Evolutionary conservation across 64 coral and sea anemone genomes (phyloP).

Genomic region (Stichodactyla helianthus): DNA sequence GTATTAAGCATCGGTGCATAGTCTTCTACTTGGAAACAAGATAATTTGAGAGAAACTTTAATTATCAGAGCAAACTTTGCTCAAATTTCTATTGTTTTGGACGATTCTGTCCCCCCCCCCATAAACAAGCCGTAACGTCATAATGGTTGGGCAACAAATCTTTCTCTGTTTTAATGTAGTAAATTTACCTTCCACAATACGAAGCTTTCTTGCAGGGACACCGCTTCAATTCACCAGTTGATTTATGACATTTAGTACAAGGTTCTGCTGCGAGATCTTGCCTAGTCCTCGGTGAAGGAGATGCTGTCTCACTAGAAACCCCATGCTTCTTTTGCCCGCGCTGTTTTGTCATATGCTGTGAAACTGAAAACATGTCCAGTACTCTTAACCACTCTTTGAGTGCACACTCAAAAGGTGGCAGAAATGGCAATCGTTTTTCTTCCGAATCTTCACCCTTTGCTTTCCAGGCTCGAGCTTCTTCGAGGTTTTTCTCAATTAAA

Average conservation of each 20-base stretch:
- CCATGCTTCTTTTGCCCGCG: background rate
- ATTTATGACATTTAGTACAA: constrained; percentile 18
- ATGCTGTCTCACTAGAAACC: background rate
- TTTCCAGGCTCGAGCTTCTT: constrained; percentile 29
- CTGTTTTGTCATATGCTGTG: background rate
- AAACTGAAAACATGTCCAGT: background rate
- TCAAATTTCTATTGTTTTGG: no score
- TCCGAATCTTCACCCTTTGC: constrained; percentile 66
- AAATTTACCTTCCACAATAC: constrained; percentile 65
- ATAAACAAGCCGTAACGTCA: no score
- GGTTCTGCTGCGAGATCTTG: background rate
- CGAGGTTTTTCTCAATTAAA: background rate
- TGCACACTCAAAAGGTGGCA: constrained; percentile 27
- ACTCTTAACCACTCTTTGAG: background rate
- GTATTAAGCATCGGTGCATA: no score
- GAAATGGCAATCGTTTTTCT: constrained; percentile 59
- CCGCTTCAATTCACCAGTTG: background rate
- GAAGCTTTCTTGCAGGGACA: constrained; percentile 22
- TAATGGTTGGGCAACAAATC: background rate
- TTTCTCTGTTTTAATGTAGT: background rate
- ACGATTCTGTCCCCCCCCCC: no score
- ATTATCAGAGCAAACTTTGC: no score
- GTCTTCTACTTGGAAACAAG: no score
- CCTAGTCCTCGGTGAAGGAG: background rate
- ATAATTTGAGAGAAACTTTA: no score